phyloP scores from a whole-genome alignment of 2,888 invertebrate genomes.

The Mimumesa dahlbomi region DNA sequence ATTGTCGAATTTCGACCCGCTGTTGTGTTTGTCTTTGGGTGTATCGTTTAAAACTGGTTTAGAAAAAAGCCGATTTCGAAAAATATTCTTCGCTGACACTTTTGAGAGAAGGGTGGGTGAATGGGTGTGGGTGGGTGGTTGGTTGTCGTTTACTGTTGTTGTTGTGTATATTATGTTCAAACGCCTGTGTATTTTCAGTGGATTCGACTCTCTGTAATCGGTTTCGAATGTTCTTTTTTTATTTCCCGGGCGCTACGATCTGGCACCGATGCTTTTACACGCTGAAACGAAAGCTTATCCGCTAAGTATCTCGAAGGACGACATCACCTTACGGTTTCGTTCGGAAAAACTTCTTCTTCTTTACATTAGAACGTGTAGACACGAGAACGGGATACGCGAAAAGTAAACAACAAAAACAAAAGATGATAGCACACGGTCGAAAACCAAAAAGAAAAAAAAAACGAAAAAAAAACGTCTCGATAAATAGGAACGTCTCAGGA shows the following conservation, averaged over 20 bases:
- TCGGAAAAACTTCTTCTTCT: conserved; percentile 19
- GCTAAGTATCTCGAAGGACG: conserved; percentile 56
- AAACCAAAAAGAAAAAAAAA: conserved; percentile 30
- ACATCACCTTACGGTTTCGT: conserved; percentile 20
- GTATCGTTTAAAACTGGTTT: conserved; percentile 34
- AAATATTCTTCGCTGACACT: conserved; percentile 59
- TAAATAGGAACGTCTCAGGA: conserved; percentile 52
- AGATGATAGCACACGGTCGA: conserved; percentile 25
- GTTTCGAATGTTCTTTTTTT: conserved; percentile 22
- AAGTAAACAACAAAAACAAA: conserved; percentile 28
- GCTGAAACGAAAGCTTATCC: conserved; percentile 46
- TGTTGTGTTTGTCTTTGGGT: conserved; percentile 32
- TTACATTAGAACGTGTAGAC: conserved; percentile 6
- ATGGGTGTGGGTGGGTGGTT: conserved; percentile 13
- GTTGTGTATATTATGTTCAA: background rate
- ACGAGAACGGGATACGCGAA: conserved; percentile 29
- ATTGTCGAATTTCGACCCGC: conserved; percentile 24
- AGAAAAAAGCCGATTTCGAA: conserved; percentile 54
- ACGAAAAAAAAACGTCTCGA: too few species aligned
- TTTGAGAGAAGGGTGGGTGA: conserved; percentile 21
- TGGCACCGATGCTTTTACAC: conserved; percentile 17
- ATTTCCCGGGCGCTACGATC: conserved; percentile 8
- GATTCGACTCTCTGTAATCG: conserved; percentile 35
- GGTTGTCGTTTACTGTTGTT: background rate
- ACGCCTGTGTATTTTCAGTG: conserved; percentile 9